A percentile compares a stretch with the other conserved stretches of the same genome.
phyloP scores from a whole-genome alignment of 2,113 vertebrate genomes.

The Anser cygnoides region DNA sequence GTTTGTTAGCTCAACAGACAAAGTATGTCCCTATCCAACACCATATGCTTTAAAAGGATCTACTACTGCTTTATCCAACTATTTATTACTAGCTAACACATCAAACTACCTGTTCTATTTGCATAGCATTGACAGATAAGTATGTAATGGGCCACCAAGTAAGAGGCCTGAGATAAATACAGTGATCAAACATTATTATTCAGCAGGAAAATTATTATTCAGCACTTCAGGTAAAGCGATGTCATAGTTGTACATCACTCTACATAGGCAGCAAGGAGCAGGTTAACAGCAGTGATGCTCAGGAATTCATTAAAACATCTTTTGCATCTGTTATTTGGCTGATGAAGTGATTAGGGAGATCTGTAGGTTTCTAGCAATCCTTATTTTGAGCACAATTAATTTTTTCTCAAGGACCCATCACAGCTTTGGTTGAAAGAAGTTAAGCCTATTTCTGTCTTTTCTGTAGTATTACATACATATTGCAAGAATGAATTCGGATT shows the following conservation, averaged over 20 bases:
- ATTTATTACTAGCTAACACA: background rate
- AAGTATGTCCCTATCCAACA: background rate
- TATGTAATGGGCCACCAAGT: background rate
- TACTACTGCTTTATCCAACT: background rate
- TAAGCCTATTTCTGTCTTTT: background rate
- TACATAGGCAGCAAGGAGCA: background rate
- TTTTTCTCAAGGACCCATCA: background rate
- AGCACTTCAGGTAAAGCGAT: background rate
- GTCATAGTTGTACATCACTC: background rate
- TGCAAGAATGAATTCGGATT: background rate
- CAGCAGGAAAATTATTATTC: background rate
- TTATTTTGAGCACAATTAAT: background rate
- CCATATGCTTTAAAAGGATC: background rate
- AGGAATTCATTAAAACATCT: background rate
- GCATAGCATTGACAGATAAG: background rate
- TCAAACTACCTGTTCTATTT: background rate
- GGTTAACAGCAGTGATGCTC: background rate
- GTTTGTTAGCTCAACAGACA: background rate
- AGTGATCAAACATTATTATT: background rate
- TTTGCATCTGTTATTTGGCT: background rate
- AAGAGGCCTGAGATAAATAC: background rate
- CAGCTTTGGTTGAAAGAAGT: background rate
- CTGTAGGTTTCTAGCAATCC: background rate
- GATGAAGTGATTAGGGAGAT: background rate
- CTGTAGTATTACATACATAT: background rate